A percentile compares a stretch with the other conserved stretches of the same genome.
Conservation (phyloP, 2,888 invertebrate genomes). For the Steinernema scapterisci region DNA sequence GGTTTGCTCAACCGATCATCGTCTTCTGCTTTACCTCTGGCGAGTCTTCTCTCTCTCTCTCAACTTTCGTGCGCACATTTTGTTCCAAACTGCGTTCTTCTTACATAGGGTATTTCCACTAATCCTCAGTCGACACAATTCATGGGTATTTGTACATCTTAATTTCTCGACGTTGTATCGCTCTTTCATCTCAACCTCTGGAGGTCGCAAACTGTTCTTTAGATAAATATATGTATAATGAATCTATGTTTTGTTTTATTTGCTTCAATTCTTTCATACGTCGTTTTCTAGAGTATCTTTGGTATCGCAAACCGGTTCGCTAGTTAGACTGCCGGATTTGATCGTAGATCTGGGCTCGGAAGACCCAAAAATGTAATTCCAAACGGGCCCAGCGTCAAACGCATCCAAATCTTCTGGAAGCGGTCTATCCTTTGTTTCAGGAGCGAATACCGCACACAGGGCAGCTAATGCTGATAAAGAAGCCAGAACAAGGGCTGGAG, state of each 20-base stretch:
- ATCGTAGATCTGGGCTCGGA: neutral
- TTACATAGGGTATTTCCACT: slow-evolving; percentile 1
- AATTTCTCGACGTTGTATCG: slow-evolving; percentile 4
- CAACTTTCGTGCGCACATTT: neutral
- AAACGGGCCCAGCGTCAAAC: slow-evolving; percentile 53
- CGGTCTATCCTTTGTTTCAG: slow-evolving; percentile 56
- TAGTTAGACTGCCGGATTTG: neutral
- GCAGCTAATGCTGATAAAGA: slow-evolving; percentile 55
- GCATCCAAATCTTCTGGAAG: slow-evolving; percentile 57
- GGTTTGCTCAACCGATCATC: neutral
- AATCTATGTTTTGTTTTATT: neutral
- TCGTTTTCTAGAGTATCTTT: neutral
- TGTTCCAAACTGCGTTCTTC: neutral
- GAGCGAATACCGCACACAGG: slow-evolving; percentile 48
- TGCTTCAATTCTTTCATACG: neutral
- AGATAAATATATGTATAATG: neutral
- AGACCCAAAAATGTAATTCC: slow-evolving; percentile 14
- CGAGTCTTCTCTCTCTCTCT: neutral
- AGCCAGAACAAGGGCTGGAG: slow-evolving; percentile 52
- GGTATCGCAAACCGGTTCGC: no score
- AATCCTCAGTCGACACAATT: slow-evolving; percentile 17
- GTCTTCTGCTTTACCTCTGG: neutral
- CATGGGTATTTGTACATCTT: slow-evolving; percentile 23
- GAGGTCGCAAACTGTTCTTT: slow-evolving; percentile 14
- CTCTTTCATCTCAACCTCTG: slow-evolving; percentile 30